A percentile compares a stretch with the other conserved stretches of the same genome.
Evolutionary conservation across 2,113 vertebrate species (phyloP).

Genomic region (Chaenocephalus aceratus): DNA sequence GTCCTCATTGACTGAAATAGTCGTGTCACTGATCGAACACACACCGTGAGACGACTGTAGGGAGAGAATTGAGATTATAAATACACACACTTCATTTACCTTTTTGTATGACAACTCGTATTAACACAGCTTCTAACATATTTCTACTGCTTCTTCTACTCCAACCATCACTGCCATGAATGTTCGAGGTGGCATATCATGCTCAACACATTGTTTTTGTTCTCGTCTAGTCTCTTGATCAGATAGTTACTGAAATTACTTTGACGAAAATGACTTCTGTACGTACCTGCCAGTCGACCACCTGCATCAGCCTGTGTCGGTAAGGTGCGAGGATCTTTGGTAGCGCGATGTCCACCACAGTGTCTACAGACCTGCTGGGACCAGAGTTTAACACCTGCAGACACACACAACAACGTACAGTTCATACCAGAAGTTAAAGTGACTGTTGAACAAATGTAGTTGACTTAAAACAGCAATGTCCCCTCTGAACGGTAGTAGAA

Average conservation of each 20-base stretch:
- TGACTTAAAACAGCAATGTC: not conserved
- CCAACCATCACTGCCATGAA: too few species aligned
- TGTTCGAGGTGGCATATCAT: not conserved
- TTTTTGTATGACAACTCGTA: not conserved
- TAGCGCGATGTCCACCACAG: conserved; percentile 86
- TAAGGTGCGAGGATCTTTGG: conserved; percentile 88
- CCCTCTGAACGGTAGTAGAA: not conserved
- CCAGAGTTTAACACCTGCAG: conserved; percentile 91
- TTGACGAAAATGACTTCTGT: not conserved
- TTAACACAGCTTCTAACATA: not conserved
- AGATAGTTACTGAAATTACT: not conserved
- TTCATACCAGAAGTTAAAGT: not conserved
- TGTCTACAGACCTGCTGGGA: conserved; percentile 87
- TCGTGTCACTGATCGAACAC: conserved; percentile 83
- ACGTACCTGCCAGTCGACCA: conserved; percentile 88
- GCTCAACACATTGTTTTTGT: not conserved
- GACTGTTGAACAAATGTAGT: too few species aligned
- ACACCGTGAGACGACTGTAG: conserved; percentile 86
- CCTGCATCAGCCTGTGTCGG: conserved; percentile 86
- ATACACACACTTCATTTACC: not conserved
- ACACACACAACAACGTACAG: conserved; percentile 18
- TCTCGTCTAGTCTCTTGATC: not conserved
- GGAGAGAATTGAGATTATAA: conserved; percentile 27
- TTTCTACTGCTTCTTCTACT: too few species aligned
- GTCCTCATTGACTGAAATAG: conserved; percentile 65